A percentile compares a stretch with the other conserved stretches of the same genome.
phyloP scores from a whole-genome alignment of 1,140 invertebrate genomes.

The Leptinotarsa defecta region DNA sequence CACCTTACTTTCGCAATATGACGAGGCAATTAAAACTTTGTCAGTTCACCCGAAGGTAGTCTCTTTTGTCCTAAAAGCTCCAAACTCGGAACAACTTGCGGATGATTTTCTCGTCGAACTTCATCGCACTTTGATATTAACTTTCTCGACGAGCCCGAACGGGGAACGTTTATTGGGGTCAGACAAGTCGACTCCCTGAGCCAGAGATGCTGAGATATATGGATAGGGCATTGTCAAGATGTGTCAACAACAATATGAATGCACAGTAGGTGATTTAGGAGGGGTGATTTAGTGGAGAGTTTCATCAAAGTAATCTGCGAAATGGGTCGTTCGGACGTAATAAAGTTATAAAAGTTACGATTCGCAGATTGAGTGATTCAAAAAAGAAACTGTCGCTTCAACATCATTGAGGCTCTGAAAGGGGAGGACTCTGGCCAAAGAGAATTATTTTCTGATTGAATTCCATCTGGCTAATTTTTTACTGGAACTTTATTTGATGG shows the following conservation, averaged over 20 bases:
- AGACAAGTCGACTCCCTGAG: background rate
- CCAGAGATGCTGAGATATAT: slow-evolving; percentile 1
- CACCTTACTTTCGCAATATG: background rate
- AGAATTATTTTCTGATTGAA: no score
- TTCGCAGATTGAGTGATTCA: no score
- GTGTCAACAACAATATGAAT: slow-evolving; percentile 5
- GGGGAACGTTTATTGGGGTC: slow-evolving; percentile 7
- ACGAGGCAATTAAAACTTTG: slow-evolving; percentile 8
- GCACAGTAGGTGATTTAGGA: background rate
- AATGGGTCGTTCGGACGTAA: no score
- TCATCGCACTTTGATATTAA: slow-evolving; percentile 1
- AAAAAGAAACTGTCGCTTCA: no score
- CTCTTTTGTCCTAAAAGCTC: slow-evolving; percentile 8
- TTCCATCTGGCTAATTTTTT: no score
- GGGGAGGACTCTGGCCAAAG: no score
- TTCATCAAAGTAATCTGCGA: no score
- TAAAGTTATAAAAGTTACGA: no score
- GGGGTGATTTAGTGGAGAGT: no score
- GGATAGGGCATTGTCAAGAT: background rate
- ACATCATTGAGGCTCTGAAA: no score
- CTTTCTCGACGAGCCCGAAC: background rate
- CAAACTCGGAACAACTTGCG: background rate
- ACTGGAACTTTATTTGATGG: no score
- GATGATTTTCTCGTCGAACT: slow-evolving; percentile 1
- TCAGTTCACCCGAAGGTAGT: background rate